Percentiles rank a stretch among this genome's conserved stretches.
Conservation (phyloP, 2,113 vertebrate genomes). For the Nesoenas mayeri region DNA sequence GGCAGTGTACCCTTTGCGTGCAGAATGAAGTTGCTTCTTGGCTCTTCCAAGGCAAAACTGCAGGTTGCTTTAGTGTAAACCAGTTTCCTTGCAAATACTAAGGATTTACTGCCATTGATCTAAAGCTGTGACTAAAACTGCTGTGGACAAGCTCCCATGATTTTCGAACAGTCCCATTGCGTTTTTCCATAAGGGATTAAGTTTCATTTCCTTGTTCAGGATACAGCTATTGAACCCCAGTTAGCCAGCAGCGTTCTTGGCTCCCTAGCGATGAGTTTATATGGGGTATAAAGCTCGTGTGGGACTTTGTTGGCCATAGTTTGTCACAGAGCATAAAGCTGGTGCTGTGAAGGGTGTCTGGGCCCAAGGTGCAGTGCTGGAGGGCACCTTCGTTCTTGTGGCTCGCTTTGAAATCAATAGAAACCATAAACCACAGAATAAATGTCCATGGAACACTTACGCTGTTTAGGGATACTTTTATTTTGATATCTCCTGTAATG, state of each 20-base stretch:
- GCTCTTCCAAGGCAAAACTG: background rate
- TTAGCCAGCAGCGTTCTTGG: background rate
- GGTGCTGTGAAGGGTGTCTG: background rate
- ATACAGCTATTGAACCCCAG: background rate
- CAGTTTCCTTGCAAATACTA: background rate
- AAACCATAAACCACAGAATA: background rate
- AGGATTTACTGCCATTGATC: background rate
- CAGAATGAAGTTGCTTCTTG: background rate
- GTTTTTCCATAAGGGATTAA: background rate
- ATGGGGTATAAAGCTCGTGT: rapidly evolving
- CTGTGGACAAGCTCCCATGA: background rate
- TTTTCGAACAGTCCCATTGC: background rate
- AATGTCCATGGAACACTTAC: background rate
- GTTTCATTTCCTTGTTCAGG: background rate
- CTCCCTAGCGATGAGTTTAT: background rate
- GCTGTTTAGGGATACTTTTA: background rate
- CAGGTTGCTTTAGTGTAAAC: background rate
- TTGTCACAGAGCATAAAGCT: background rate
- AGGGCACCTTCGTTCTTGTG: background rate
- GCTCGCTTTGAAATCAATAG: background rate
- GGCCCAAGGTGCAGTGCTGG: background rate
- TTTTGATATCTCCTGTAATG: background rate
- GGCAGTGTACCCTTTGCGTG: background rate
- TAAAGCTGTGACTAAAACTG: background rate
- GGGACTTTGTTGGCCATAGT: background rate